Evolutionary conservation across 92 coral and sea anemone genomes (phyloP), one percentile per base, ranked within the genome.

Genomic region (Palythoa grandis): DNA sequence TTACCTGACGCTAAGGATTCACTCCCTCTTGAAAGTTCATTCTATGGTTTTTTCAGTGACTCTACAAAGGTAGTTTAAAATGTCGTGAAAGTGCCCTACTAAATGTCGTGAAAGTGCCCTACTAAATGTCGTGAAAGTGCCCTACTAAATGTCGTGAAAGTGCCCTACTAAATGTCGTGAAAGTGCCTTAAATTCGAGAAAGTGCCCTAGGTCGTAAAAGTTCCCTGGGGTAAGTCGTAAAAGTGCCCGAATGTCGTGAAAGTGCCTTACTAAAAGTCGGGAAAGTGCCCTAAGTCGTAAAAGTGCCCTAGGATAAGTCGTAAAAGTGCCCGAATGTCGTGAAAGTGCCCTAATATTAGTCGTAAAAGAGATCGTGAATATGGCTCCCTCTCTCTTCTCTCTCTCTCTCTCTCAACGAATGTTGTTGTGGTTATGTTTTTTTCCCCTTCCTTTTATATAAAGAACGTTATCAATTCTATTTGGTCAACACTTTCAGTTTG

Each of bases 261-360:
- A 68, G 43, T 68, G 72, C 43, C 72, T 37, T 25, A 68, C 37
- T 25, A 22, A 20, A 68, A 24, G 72, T 68, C 72, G 72, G 6
- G 24, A 68, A 68, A 68, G 72, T 68, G 72, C 72, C 72, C 72
- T 20, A 24, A 68, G 72, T 68, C 72, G 43, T 37, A 13, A 68
- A 68, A 68, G 72, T 68, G 72, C 72, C 72, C 15, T 9, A 23
- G 22, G 2, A 19, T 66, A 66, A 29, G 35, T 29, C 35, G 35
- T 29, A 29, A 29, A 29, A 29, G 35, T 29, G 35, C 35, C 35
- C 35, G 35, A 29, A 29, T 0, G 35, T 29, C 35, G 35, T 29
- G 35, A 29, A 29, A 29, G 35, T 29, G 35, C 71, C 35, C 35
- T 29, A 29, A 29, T 29, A 29, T 24, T 66, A 24, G 71, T 66